Evolutionary conservation across 2,888 invertebrate genomes (phyloP).

Genomic region (Branchellion lobata): DNA sequence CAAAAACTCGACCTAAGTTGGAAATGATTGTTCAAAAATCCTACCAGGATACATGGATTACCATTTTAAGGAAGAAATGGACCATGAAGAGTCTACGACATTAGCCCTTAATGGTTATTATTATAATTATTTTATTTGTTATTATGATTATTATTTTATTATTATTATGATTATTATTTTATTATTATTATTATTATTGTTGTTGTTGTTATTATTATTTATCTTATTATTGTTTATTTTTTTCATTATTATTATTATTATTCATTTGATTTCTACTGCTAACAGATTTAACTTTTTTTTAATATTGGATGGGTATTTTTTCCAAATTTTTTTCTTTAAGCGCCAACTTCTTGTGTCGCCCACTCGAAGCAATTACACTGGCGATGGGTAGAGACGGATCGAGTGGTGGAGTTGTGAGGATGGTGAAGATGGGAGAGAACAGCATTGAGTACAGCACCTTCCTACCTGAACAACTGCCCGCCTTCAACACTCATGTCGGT

Average conservation of each 20-base stretch:
- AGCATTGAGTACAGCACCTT: not conserved
- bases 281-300: not conserved
- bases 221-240: too few species aligned
- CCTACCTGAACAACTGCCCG: conserved; percentile 1
- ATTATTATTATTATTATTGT: not conserved
- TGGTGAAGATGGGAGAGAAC: conserved; percentile 19
- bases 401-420: conserved; percentile 31
- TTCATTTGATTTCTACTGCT: not conserved
- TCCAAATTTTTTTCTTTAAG: not conserved
- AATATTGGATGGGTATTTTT: too few species aligned
- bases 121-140: not conserved
- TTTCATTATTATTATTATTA: too few species aligned
- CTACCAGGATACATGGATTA: conserved; percentile 21
- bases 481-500: too few species aligned
- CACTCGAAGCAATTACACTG: conserved; percentile 18
- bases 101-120: conserved; percentile 17
- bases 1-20: too few species aligned
- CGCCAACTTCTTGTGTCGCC: not conserved
- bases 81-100: not conserved
- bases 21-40: too few species aligned
- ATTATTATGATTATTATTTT: not conserved
- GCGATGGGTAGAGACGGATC: conserved; percentile 32
- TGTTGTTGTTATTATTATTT: not conserved
- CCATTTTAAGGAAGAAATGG: conserved; percentile 35
- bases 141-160: not conserved